Evolutionary conservation across 2,797 vertebrate species (phyloP).

Genomic region (Manis crassicaudata): DNA sequence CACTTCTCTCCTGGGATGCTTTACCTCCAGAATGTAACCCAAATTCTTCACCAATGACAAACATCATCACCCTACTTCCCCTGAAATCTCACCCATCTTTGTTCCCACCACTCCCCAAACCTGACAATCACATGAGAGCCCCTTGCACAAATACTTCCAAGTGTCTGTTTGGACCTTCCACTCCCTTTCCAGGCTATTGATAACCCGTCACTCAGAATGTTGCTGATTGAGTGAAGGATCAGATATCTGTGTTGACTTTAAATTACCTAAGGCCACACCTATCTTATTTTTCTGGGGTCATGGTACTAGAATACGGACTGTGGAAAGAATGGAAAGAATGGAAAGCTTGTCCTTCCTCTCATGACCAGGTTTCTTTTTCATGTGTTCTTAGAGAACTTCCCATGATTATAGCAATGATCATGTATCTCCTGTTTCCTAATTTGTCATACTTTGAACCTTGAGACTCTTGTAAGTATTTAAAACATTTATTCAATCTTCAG

Average conservation of each 20-base stretch:
- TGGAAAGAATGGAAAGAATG: neutral
- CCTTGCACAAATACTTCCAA: accelerated
- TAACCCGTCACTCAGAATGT: neutral
- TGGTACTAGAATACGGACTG: neutral
- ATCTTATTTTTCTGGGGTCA: neutral
- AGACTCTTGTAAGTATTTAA: neutral
- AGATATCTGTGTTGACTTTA: neutral
- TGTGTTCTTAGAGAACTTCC: neutral
- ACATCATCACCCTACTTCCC: neutral
- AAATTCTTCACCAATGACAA: neutral
- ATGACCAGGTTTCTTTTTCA: neutral
- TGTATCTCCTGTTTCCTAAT: neutral
- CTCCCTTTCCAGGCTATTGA: neutral
- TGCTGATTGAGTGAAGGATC: neutral
- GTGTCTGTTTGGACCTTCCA: neutral
- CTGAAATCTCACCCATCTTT: neutral
- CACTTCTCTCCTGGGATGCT: neutral
- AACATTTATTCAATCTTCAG: neutral
- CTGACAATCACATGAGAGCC: neutral
- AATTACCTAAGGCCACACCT: neutral
- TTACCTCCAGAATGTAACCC: neutral
- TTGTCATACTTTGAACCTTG: neutral
- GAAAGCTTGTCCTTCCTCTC: neutral
- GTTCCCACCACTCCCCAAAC: neutral
- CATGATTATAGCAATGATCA: neutral